Evolutionary conservation across 2,888 invertebrate species (phyloP).

Genomic region (Parnassius apollo): DNA sequence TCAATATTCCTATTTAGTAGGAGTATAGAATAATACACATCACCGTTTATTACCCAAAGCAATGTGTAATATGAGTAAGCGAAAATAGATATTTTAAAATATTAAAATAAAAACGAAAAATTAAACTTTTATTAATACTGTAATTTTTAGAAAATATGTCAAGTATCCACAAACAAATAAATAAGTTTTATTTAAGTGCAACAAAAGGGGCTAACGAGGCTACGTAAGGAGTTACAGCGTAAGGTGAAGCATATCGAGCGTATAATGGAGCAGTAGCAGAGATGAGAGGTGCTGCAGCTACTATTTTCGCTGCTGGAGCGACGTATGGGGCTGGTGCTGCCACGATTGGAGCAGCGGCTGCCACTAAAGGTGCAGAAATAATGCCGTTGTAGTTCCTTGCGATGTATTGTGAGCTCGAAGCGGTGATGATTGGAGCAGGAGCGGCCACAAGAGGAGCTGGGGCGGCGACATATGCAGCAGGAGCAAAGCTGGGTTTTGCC

Average conservation of each 20-base stretch:
- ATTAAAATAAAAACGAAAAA: no score
- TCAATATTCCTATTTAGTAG: no score
- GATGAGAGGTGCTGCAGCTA: conserved; percentile 22
- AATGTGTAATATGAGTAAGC: no score
- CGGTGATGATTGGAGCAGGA: conserved; percentile 82
- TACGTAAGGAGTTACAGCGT: conserved; percentile 34
- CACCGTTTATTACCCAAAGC: no score
- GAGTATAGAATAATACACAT: no score
- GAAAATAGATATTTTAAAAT: no score
- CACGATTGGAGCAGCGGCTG: conserved; percentile 45
- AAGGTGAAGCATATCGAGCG: conserved; percentile 41
- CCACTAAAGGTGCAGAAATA: conserved; percentile 63
- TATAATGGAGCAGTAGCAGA: conserved; percentile 46
- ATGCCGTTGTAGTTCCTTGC: conserved; percentile 81
- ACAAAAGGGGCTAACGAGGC: conserved; percentile 43
- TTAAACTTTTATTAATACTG: no score
- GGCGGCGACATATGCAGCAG: conserved; percentile 50
- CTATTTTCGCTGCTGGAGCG: conserved; percentile 46
- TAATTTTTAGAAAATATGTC: not conserved
- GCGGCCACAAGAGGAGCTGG: conserved; percentile 55
- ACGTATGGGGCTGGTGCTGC: conserved; percentile 49
- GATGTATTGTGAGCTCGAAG: conserved; percentile 84
- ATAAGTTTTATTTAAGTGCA: conserved; percentile 46
- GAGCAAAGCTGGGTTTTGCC: conserved; percentile 60
- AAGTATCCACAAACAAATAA: conserved; percentile 4